phyloP scores from a whole-genome alignment of 2,113 vertebrate genomes.

The Phyllostomus hastatus region DNA sequence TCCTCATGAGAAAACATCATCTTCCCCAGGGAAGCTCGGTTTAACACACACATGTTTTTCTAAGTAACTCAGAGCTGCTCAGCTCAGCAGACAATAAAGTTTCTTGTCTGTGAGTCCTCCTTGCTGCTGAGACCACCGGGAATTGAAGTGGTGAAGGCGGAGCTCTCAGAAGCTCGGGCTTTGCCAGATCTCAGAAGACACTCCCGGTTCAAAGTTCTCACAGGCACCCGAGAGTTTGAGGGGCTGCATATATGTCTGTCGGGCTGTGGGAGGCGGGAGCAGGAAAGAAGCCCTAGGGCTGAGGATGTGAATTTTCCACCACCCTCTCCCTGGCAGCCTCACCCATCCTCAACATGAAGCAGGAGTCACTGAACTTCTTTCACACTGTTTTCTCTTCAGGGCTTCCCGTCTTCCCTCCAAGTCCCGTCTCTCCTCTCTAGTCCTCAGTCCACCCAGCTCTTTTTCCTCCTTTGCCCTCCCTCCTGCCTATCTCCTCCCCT shows the following conservation, averaged over 20 bases:
- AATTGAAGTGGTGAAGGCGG: not conserved
- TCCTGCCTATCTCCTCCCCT: fast-evolving
- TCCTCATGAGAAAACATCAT: conserved; percentile 59
- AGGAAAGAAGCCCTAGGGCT: not conserved
- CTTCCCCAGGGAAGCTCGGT: conserved; percentile 49
- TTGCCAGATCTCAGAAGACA: conserved; percentile 3
- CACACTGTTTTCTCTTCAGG: not conserved
- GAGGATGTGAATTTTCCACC: not conserved
- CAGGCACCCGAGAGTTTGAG: not conserved
- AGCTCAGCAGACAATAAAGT: conserved; percentile 66
- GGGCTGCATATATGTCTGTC: fast-evolving
- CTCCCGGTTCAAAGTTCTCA: conserved; percentile 14
- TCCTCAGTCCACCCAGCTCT: not conserved
- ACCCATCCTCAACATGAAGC: not conserved
- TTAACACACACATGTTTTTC: conserved; percentile 54
- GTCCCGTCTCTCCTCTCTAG: not conserved
- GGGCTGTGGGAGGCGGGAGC: fast-evolving
- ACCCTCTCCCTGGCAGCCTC: not conserved
- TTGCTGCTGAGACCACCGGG: conserved; percentile 41
- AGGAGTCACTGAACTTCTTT: not conserved
- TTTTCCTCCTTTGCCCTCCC: not conserved
- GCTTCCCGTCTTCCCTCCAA: not conserved
- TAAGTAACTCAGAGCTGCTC: conserved; percentile 35
- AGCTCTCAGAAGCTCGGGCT: conserved; percentile 39
- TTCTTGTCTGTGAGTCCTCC: conserved; percentile 48